Conservation (phyloP, 1,140 invertebrate species). For the Cherax destructor region DNA sequence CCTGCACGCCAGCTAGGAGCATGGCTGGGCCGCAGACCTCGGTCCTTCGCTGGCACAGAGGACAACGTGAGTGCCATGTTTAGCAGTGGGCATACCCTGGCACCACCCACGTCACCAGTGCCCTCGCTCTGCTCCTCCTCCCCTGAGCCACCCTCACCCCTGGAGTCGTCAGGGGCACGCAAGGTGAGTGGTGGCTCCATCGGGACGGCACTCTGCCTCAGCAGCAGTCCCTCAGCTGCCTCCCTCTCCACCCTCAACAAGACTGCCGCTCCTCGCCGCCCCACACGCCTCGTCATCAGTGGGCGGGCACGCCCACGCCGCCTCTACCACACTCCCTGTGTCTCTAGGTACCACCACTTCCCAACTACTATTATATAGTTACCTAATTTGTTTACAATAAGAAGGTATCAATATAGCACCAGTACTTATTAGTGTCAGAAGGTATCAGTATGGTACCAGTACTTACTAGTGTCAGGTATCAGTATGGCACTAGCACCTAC, state of each 20-base stretch:
- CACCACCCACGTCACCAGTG: conserved; percentile 47
- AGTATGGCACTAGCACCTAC: background rate
- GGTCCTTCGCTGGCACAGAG: conserved; percentile 59
- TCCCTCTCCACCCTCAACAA: conserved; percentile 44
- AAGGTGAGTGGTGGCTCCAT: conserved; percentile 30
- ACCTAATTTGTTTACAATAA: background rate
- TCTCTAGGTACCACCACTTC: conserved; percentile 52
- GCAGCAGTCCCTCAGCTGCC: conserved; percentile 51
- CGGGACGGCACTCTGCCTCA: conserved; percentile 31
- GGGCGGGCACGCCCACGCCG: conserved; percentile 55
- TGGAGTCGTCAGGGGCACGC: conserved; percentile 26
- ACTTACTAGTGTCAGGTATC: background rate
- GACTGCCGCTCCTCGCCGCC: conserved; percentile 28
- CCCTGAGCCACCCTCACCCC: conserved; percentile 40
- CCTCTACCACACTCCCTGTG: conserved; percentile 62
- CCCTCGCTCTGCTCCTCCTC: conserved; percentile 32
- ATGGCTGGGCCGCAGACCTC: conserved; percentile 58
- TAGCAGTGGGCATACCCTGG: conserved; percentile 18
- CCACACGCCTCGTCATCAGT: conserved; percentile 52
- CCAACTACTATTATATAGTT: background rate
- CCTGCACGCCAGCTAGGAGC: conserved; percentile 68
- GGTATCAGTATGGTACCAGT: background rate
- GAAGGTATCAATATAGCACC: background rate
- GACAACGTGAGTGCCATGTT: conserved; percentile 21
- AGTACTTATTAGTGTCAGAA: background rate